Evolutionary conservation across 2,113 vertebrate genomes (phyloP).

Genomic region (Phaethon lepturus): DNA sequence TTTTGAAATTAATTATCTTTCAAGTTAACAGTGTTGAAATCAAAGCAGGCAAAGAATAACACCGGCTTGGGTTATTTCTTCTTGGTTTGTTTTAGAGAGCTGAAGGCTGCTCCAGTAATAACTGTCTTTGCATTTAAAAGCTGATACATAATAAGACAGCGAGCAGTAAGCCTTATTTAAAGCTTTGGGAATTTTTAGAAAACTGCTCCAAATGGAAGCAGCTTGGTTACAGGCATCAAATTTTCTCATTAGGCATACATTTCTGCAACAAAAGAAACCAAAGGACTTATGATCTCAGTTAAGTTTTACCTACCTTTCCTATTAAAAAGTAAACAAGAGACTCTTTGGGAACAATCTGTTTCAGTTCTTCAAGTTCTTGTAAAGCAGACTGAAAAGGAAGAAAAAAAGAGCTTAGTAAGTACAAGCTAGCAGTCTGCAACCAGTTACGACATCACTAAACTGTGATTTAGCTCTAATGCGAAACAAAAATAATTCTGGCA

Average conservation of each 20-base stretch:
- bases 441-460: background rate
- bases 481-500: background rate
- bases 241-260: background rate
- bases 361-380: slow-evolving; percentile 98
- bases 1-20: background rate
- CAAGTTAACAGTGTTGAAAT: background rate
- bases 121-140: background rate
- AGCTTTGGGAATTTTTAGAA: background rate
- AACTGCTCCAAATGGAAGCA: background rate
- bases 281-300: background rate
- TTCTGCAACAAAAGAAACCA: background rate
- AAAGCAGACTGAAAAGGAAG: slow-evolving; percentile 88
- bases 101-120: background rate
- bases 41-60: background rate
- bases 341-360: slow-evolving; percentile 99
- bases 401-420: background rate
- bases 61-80: background rate
- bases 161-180: background rate
- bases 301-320: slow-evolving; percentile 88
- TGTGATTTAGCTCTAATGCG: background rate
- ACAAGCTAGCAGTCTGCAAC: background rate
- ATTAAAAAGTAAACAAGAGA: slow-evolving; percentile 99
- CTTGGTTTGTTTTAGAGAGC: background rate
- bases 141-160: background rate
- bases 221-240: background rate